Evolutionary conservation across 2,888 invertebrate species (phyloP), one percentile per base, ranked within the genome.

Genomic region (Loripinus fragilis): DNA sequence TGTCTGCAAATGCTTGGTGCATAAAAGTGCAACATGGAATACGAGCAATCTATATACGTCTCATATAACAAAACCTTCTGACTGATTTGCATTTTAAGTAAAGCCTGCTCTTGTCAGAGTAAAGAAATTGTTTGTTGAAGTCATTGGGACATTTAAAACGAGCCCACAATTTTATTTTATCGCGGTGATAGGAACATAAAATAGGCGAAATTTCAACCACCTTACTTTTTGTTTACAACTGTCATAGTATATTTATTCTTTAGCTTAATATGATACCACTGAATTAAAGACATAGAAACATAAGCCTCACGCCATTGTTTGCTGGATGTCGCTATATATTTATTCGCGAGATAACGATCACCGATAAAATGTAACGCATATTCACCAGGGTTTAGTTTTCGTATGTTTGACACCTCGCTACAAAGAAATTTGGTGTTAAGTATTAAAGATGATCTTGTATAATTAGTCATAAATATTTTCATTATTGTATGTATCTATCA

Each of bases 251-350:
- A 60, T 60, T 60, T 60, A 30, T 60, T 60, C 60, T 15, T 33
- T 60, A 30, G 33, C 33, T 20, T 17, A 60, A 60, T 33, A 33
- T 60, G 60, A 60, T 33, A 60, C 33, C 33, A 33, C 20, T 60
- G 60, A 60, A 60, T 60, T 60, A 60, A 55, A 55, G 5, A 60
- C 60, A 60, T 60, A 60, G 60, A 60, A 60, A 60, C 33, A 60
- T 33, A 60, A 60, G 30, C 60, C 33, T 15, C 15, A 60, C 33
- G 20, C 15, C 33, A 60, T 60, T 60, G 60, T 60, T 12, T 20
- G 3, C 2, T 33, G 30, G 60, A 60, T 60, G 60, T 60, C 60
- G 60, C 60, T 60, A 60, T 60, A 60, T 60, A 60, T 60, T 33
- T 33, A 33, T 60, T 60, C 60, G 33, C 60, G 20, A 60, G 60